Percentiles rank a stretch among this genome's conserved stretches.
Conservation (phyloP, 1,140 invertebrate genomes). For the Episyrphus balteatus region DNA sequence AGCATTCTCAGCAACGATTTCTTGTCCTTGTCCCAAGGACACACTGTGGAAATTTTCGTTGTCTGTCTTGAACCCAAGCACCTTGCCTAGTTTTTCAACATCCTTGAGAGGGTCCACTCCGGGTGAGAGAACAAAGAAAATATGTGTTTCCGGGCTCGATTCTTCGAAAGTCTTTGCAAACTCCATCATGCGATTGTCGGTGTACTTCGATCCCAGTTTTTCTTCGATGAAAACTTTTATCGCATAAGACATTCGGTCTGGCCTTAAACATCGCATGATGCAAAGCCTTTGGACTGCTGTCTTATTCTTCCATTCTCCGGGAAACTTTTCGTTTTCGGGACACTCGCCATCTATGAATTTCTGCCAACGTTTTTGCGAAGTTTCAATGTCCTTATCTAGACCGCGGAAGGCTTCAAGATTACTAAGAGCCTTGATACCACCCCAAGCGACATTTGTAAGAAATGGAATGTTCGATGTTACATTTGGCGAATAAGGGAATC, state of each 20-base stretch:
- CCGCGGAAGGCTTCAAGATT: constrained; percentile 72
- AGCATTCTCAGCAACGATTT: constrained; percentile 77
- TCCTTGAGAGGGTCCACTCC: constrained; percentile 91
- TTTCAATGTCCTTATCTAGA: constrained; percentile 86
- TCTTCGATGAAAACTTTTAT: constrained; percentile 66
- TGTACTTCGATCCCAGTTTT: constrained; percentile 73
- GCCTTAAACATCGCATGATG: constrained; percentile 79
- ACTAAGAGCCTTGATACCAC: constrained; percentile 71
- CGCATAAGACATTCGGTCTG: constrained; percentile 72
- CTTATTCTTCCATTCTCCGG: constrained; percentile 94
- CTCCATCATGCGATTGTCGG: constrained; percentile 62
- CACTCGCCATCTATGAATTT: constrained; percentile 85
- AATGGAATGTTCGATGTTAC: constrained; percentile 72
- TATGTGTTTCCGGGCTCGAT: constrained; percentile 68
- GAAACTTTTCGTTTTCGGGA: constrained; percentile 87
- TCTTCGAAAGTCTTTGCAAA: constrained; percentile 82
- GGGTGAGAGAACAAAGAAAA: constrained; percentile 91
- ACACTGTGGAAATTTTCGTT: constrained; percentile 84
- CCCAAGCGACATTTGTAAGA: constrained; percentile 73
- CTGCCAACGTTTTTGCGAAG: constrained; percentile 81
- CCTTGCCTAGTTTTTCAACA: constrained; percentile 64
- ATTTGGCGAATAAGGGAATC: constrained; percentile 57
- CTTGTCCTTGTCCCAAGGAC: constrained; percentile 90
- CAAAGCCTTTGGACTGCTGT: constrained; percentile 75
- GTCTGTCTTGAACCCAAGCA: constrained; percentile 67